phyloP scores from a whole-genome alignment of 1,140 invertebrate genomes.

The Rhizoglyphus robini region DNA sequence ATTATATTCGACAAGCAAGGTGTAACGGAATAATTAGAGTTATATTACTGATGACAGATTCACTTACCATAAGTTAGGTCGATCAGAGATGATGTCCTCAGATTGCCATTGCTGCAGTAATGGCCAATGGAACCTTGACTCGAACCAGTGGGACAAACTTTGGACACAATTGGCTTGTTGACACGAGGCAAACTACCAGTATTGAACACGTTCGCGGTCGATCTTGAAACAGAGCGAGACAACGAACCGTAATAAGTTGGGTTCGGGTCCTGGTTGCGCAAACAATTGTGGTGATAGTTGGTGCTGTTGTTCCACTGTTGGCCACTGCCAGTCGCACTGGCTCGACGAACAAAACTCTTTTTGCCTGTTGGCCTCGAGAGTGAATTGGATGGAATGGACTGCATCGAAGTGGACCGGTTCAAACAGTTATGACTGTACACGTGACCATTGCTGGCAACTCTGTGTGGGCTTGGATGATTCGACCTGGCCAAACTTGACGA shows the following conservation, averaged over 20 bases:
- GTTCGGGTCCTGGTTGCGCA: neutral
- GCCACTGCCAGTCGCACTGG: neutral
- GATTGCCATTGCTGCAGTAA: neutral
- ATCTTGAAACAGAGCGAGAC: neutral
- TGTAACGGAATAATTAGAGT: too few relatives aligned
- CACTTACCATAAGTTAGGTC: slow-evolving; percentile 13
- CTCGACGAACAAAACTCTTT: neutral
- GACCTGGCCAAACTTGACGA: neutral
- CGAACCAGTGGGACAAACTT: neutral
- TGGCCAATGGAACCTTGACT: neutral
- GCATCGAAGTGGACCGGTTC: slow-evolving; percentile 15
- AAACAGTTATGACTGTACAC: neutral
- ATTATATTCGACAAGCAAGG: too few relatives aligned
- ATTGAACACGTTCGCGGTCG: slow-evolving; percentile 3
- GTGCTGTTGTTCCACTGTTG: neutral
- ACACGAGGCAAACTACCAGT: slow-evolving; percentile 7
- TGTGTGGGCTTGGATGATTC: neutral
- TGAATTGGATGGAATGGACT: slow-evolving; percentile 14
- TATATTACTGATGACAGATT: too few relatives aligned
- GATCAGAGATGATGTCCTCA: slow-evolving; percentile 2
- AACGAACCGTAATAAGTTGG: slow-evolving; percentile 8
- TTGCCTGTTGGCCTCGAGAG: neutral
- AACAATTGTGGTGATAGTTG: slow-evolving; percentile 14
- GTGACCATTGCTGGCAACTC: neutral
- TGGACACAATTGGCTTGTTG: neutral